Conservation (phyloP, 1,140 invertebrate genomes). For the Cydia amplana region DNA sequence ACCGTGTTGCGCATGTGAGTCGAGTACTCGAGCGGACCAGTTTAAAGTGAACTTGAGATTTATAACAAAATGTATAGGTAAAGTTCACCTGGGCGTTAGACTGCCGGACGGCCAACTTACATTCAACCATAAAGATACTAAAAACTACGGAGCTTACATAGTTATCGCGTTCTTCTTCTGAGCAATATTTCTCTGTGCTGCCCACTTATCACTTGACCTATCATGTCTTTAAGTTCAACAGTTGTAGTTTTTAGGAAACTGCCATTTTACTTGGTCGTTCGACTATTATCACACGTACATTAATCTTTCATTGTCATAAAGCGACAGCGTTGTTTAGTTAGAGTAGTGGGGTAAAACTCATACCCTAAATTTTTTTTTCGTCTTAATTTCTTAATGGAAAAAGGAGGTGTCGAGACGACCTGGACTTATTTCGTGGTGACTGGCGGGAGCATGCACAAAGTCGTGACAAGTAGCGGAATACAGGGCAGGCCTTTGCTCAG, state of each 20-base stretch:
- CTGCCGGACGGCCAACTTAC: not conserved
- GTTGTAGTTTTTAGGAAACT: not conserved
- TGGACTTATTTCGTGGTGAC: no score
- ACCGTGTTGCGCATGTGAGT: slow-evolving; percentile 32
- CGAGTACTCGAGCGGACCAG: not conserved
- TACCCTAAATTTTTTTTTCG: no score
- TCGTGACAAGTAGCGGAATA: no score
- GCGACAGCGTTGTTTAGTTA: not conserved
- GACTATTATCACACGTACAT: not conserved
- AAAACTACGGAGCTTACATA: not conserved
- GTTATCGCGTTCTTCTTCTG: not conserved
- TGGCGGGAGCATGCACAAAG: no score
- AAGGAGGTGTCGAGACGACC: no score
- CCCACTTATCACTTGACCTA: slow-evolving; percentile 42
- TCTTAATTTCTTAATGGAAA: no score
- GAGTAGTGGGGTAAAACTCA: not conserved
- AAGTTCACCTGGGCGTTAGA: no score
- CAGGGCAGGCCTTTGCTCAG: no score
- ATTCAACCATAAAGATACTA: not conserved
- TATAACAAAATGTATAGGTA: not conserved
- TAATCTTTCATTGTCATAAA: no score
- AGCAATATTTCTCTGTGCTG: slow-evolving; percentile 36
- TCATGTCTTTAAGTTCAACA: slow-evolving; percentile 36
- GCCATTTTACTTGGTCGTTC: not conserved
- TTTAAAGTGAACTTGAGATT: not conserved